These are phyloP conservation scores for Epinephelus lanceolatus DNA, from an alignment of 2,113 vertebrate genomes.

Conservation along the genomic window DNA sequence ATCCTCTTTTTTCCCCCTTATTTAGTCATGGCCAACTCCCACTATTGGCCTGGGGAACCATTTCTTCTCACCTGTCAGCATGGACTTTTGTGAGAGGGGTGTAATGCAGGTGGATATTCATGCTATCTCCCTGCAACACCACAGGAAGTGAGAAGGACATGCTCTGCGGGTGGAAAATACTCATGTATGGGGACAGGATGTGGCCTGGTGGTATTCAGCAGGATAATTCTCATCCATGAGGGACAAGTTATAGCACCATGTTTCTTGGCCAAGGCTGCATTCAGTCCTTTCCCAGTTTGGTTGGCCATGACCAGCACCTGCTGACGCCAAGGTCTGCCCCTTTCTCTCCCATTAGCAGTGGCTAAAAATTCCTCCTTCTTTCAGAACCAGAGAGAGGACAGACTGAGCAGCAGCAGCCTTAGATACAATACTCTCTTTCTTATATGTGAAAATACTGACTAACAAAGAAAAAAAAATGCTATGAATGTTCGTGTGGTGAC, in stretches of 20 bases:
- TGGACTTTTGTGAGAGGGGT: conserved; percentile 18
- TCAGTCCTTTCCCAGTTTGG: conserved; percentile 13
- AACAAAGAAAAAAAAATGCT: neutral
- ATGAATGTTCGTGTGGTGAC: neutral
- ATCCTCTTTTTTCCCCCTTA: neutral
- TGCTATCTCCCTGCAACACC: conserved; percentile 14
- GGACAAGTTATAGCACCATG: neutral
- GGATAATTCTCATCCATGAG: neutral
- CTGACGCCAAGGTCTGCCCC: neutral
- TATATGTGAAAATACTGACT: neutral
- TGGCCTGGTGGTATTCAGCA: neutral
- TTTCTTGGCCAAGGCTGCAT: neutral
- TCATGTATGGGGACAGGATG: conserved; percentile 2
- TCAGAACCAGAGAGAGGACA: neutral
- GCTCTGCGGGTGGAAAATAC: conserved; percentile 13
- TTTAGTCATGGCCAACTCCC: conserved; percentile 10
- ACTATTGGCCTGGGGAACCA: conserved; percentile 32
- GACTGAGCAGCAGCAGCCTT: neutral
- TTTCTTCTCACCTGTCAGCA: conserved; percentile 63
- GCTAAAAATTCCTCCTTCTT: neutral
- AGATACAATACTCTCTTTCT: neutral
- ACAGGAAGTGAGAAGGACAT: conserved; percentile 32
- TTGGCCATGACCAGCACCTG: neutral
- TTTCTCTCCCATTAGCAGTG: neutral
- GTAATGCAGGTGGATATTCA: conserved; percentile 48